Evolutionary conservation across 2,797 vertebrate species (phyloP).

Genomic region (Rhyacichthys aspro): DNA sequence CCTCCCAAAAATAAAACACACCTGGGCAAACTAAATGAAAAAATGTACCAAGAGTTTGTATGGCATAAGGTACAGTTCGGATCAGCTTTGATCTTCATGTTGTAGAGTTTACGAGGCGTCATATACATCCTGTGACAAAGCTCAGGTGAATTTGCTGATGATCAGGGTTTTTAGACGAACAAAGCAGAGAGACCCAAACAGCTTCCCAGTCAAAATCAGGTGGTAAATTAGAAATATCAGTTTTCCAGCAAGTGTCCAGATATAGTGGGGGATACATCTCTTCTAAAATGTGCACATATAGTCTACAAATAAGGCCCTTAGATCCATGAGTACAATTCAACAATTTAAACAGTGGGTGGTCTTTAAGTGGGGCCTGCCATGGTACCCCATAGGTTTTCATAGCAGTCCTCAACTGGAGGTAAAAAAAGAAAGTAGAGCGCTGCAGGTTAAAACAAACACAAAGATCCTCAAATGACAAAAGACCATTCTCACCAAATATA

Average conservation of each 20-base stretch:
- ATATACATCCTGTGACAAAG: background rate
- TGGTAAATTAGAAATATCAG: too few relatives aligned
- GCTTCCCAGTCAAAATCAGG: too few relatives aligned
- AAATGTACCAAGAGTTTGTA: background rate
- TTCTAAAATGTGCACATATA: background rate
- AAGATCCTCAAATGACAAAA: background rate
- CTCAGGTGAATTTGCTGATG: background rate
- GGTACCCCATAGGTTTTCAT: background rate
- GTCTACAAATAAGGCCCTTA: background rate
- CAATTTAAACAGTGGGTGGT: background rate
- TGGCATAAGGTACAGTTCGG: background rate
- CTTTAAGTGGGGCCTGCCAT: background rate
- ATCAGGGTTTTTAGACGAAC: background rate
- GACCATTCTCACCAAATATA: background rate
- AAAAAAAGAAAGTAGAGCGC: background rate
- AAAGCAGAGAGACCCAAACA: background rate
- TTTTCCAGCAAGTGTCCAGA: too few relatives aligned
- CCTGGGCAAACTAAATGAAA: background rate
- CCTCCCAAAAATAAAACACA: too few relatives aligned
- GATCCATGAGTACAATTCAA: background rate
- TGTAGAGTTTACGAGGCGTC: background rate
- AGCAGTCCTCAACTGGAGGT: background rate
- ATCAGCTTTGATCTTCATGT: background rate
- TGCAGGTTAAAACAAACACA: background rate
- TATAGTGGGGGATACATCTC: too few relatives aligned